Base-by-base conservation (phyloP, 1,140 invertebrate species). In the Spodoptera frugiperda region DNA sequence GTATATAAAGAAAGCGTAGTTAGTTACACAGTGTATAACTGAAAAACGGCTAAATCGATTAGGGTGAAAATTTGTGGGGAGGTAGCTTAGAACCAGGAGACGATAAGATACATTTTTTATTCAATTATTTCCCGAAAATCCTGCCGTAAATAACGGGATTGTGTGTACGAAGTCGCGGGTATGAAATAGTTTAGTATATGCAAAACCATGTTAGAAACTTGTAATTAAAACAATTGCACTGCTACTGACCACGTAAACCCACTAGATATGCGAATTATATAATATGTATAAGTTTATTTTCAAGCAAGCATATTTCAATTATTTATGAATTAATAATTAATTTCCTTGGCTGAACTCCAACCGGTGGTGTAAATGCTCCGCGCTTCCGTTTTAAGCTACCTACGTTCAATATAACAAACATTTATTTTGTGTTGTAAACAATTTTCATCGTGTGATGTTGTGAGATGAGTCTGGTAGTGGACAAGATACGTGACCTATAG, bases 241-340 rank as follows among this genome's bases (percentile, higher is more conserved):
- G 57, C 8, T 2, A 61, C n/a, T 17, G 17, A 14, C 33, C n/a
- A 61, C 15, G 15, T 9, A 39, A n/a, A 15, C n/a, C 17, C 2
- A 39, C n/a, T 61, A 39, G 30, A 15, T 30, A 17, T 11, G 2
- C 11, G n/a, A 61, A 39, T 39, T 39, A 39, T 39, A 39, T 39
- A 30, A n/a, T 61, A 11, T 39, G 25, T 39, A 11, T 11, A 61
- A 61, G 55, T 21, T 55, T 25, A 25, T 65, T 21, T 65, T 19
- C 44, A 12, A 46, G 12, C 17, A 48, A n/a, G 15, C 12, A 48
- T 49, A n/a, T 48, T 48, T 25, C 8, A 19, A 19, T 14, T 48
- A 48, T 65, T 65, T 65, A 65, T 65, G 44, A 65, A 65, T 48
- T 48, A 65, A 48, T 65, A 49, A 67, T 67, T 25, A 49, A 67